A percentile compares a stretch with the other conserved stretches of the same genome.
Conservation (phyloP, 2,888 invertebrate genomes). For the Malthinus flaveolus region DNA sequence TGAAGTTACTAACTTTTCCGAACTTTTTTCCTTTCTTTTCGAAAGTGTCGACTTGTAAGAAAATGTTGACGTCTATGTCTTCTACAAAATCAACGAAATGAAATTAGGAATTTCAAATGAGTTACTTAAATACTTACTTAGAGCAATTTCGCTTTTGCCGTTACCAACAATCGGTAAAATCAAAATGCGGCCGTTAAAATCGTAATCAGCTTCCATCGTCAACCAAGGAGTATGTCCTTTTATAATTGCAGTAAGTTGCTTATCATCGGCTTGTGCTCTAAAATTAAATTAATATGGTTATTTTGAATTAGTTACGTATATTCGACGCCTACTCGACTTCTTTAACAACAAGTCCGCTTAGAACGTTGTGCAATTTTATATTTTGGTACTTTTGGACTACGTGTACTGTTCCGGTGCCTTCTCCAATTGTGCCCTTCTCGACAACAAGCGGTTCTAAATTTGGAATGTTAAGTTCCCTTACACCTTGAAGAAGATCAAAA, state of each 20-base stretch:
- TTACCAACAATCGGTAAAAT: conserved; percentile 67
- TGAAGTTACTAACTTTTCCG: background rate
- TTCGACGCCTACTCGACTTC: conserved; percentile 59
- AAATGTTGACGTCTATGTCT: background rate
- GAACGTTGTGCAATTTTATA: conserved; percentile 64
- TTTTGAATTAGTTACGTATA: too few species aligned
- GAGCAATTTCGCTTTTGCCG: conserved; percentile 66
- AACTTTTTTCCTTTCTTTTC: conserved; percentile 17
- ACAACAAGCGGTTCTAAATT: conserved; percentile 57
- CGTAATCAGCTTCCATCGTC: conserved; percentile 67
- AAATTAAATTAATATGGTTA: background rate
- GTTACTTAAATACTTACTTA: conserved; percentile 52
- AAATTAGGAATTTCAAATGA: too few species aligned
- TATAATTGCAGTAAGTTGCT: conserved; percentile 46
- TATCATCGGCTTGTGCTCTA: background rate
- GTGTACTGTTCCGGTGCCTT: conserved; percentile 64
- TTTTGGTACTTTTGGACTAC: conserved; percentile 69
- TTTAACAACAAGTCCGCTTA: conserved; percentile 57
- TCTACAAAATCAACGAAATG: background rate
- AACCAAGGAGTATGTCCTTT: conserved; percentile 59
- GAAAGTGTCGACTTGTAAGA: conserved; percentile 63
- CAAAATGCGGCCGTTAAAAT: conserved; percentile 66
- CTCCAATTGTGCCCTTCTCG: conserved; percentile 51
- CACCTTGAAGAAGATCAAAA: conserved; percentile 54
- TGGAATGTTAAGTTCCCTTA: conserved; percentile 61